phyloP scores from a whole-genome alignment of 2,797 vertebrate species.

The Taenioides sp. region DNA sequence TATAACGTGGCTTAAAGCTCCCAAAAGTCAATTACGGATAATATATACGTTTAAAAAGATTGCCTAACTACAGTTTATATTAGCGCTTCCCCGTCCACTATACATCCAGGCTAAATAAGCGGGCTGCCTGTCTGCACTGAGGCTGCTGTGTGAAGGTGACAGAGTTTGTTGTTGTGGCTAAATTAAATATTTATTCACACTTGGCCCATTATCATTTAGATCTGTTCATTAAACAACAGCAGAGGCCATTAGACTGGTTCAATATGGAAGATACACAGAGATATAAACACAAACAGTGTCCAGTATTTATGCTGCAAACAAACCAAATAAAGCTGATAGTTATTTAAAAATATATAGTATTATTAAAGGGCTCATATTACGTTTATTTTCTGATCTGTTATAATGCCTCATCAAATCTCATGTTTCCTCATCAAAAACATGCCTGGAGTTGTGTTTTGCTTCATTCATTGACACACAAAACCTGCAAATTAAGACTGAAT shows the following conservation, averaged over 20 bases:
- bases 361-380: too few species aligned
- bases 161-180: constrained; percentile 62
- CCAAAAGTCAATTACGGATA: too few species aligned
- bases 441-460: too few species aligned
- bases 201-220: constrained; percentile 79
- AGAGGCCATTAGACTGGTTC: constrained; percentile 75
- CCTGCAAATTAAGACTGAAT: too few species aligned
- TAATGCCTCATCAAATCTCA: too few species aligned
- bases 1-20: too few species aligned
- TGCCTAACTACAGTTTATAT: not conserved
- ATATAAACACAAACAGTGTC: constrained; percentile 41
- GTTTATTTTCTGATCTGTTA: too few species aligned
- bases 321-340: too few species aligned
- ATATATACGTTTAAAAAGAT: too few species aligned
- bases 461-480: too few species aligned
- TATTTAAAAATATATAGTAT: too few species aligned
- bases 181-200: constrained; percentile 82
- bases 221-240: constrained; percentile 82
- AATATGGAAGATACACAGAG: constrained; percentile 71
- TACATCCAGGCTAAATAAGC: not conserved
- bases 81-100: not conserved
- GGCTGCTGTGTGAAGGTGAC: constrained; percentile 60
- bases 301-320: not conserved
- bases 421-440: too few species aligned
- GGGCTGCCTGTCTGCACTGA: not conserved